Evolutionary conservation across 2,797 vertebrate genomes (phyloP), one percentile per base, ranked within the genome.

Genomic region (Oreortyx pictus): DNA sequence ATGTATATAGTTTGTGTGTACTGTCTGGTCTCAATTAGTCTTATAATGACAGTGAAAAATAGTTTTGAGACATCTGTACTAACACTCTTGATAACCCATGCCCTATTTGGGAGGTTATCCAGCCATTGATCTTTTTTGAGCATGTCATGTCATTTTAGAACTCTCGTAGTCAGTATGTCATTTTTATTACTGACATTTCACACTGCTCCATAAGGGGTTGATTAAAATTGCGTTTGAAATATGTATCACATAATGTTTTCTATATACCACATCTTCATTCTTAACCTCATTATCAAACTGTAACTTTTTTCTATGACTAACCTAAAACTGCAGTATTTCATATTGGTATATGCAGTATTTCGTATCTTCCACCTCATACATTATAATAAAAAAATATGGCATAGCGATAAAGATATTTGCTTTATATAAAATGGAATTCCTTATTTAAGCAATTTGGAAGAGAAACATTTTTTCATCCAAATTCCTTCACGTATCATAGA

Each of bases 141-240:
- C 43, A 76, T 25, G 86, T 83, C 39, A 18, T 81, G 65, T 78
- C 70, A 71, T 44, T 94, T 90, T 81, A 94, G 92, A 95, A 83
- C n/a, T 82, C 77, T 92, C 44, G 59, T 18, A 68, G 44, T 60
- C n/a, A 3, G 10, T 85, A 57, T 90, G 84, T 89, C 56, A 93
- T 87, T 93, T 94, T 92, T 94, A 94, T 89, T 94, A 67, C 86
- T 93, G 81, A 81, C 54, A 56, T 90, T 91, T 95, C 94, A 91
- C 68, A 78, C 49, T 94, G 66, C 56, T 92, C 88, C 70, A 87
- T 94, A 79, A 93, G 66, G 60, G 70, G 61, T 88, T 91, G 88
- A 94, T 93, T 93, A 95, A 96, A 88, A 67, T 65, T 90, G 87
- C 61, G 88, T 94, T 94, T 88, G 76, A 95, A 96, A 94, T 94